phyloP scores from a whole-genome alignment of 2,888 invertebrate species.

The Nomada ruficornis region DNA sequence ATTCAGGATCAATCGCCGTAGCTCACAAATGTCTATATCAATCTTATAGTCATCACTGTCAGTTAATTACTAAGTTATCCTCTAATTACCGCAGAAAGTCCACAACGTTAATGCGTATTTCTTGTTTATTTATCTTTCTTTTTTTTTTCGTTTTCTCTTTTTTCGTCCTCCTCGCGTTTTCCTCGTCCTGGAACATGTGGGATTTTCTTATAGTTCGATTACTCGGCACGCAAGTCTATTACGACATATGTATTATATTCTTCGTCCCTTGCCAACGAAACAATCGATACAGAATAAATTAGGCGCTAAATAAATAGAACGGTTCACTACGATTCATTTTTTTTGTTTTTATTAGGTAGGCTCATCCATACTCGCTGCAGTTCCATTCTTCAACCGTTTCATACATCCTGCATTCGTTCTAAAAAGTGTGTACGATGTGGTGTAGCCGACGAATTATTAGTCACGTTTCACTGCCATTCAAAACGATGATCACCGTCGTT shows the following conservation, averaged over 20 bases:
- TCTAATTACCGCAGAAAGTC: constrained; percentile 29
- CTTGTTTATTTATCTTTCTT: neutral
- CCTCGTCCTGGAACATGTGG: no score
- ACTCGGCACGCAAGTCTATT: neutral
- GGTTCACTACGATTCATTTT: constrained; percentile 44
- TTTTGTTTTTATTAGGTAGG: constrained; percentile 30
- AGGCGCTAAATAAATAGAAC: constrained; percentile 74
- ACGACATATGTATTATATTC: constrained; percentile 3
- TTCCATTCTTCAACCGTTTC: neutral
- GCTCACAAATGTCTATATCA: constrained; percentile 42
- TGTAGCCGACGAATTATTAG: neutral
- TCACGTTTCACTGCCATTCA: neutral
- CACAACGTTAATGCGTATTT: neutral
- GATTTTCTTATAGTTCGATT: no score
- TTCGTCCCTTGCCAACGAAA: constrained; percentile 50
- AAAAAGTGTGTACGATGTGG: neutral
- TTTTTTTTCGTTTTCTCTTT: neutral
- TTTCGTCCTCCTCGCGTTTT: no score
- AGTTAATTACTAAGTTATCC: constrained; percentile 38
- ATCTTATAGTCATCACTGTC: constrained; percentile 24
- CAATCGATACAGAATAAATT: constrained; percentile 68
- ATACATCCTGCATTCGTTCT: neutral
- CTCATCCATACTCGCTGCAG: constrained; percentile 32
- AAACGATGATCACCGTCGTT: neutral
- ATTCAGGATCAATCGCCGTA: constrained; percentile 24